phyloP scores from a whole-genome alignment of 2,797 vertebrate genomes.

The Myiotriccus ornatus region DNA sequence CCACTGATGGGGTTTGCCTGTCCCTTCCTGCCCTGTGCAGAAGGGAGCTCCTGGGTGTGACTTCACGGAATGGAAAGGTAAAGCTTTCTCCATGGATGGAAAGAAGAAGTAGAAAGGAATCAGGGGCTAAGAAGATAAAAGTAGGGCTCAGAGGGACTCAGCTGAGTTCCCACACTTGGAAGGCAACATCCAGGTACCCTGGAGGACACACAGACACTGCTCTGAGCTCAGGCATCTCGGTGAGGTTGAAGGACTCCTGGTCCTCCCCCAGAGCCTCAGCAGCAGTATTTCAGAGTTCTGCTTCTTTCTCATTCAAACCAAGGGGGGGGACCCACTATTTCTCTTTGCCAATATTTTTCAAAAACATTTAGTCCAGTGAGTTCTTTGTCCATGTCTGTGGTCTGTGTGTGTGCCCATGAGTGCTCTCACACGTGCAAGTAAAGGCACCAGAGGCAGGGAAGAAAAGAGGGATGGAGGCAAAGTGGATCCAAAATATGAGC shows the following conservation, averaged over 20 bases:
- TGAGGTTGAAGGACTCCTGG: not conserved
- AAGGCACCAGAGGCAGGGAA: not conserved
- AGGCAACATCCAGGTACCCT: not conserved
- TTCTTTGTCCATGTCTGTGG: not conserved
- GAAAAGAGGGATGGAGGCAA: not conserved
- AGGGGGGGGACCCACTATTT: not conserved
- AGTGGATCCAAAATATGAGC: not conserved
- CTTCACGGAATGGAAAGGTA: not conserved
- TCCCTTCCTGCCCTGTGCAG: not conserved
- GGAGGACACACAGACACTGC: too few relatives aligned
- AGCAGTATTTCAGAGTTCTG: not conserved
- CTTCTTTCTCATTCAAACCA: not conserved
- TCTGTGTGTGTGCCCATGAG: accelerated
- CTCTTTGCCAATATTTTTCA: not conserved
- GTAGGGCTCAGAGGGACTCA: not conserved
- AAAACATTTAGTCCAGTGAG: not conserved
- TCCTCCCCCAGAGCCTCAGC: not conserved
- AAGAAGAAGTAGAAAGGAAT: not conserved
- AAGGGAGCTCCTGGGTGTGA: not conserved
- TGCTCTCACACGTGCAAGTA: not conserved
- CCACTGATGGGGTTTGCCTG: accelerated
- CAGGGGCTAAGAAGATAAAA: not conserved
- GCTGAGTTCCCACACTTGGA: not conserved
- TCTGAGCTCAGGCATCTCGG: accelerated
- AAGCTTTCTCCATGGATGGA: not conserved